A percentile compares a stretch with the other conserved stretches of the same genome.
These are phyloP conservation scores for Horisme vitalbata DNA, from an alignment of 2,888 invertebrate species.

Conservation along the genomic window DNA sequence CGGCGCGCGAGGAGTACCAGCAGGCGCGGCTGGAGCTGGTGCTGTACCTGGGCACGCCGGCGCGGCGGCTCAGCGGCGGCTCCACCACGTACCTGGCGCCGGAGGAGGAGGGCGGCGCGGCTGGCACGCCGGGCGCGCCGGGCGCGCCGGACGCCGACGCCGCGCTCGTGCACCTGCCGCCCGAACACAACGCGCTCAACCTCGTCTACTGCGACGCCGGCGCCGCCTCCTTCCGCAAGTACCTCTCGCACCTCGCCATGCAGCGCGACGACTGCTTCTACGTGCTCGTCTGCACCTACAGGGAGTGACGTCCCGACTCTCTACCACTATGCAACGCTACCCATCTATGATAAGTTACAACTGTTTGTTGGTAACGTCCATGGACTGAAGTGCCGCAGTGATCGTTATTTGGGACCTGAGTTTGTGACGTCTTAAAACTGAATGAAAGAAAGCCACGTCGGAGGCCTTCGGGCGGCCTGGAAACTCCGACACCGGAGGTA, in stretches of 20 bases:
- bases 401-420: no score
- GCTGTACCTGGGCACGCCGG: slow-evolving; percentile 58
- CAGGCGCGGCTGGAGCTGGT: slow-evolving; percentile 55
- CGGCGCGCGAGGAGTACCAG: slow-evolving; percentile 58
- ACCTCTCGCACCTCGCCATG: slow-evolving; percentile 61
- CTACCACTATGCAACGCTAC: no score
- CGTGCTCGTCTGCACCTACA: slow-evolving; percentile 61
- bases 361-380: no score
- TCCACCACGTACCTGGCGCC: slow-evolving; percentile 62
- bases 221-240: slow-evolving; percentile 73
- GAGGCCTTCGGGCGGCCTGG: no score
- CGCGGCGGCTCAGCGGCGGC: slow-evolving; percentile 48
- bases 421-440: no score
- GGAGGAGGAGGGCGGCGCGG: slow-evolving; percentile 51
- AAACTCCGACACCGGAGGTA: no score
- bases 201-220: slow-evolving; percentile 84
- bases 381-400: no score
- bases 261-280: slow-evolving; percentile 52
- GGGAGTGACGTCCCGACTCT: not conserved
- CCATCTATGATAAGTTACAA: no score
- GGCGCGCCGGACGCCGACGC: slow-evolving; percentile 38
- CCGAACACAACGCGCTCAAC: slow-evolving; percentile 85
- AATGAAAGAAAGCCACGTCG: no score
- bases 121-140: slow-evolving; percentile 23
- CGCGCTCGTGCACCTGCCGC: slow-evolving; percentile 84